Evolutionary conservation across 2,888 invertebrate genomes (phyloP).

Genomic region (Brassicogethes aeneus): DNA sequence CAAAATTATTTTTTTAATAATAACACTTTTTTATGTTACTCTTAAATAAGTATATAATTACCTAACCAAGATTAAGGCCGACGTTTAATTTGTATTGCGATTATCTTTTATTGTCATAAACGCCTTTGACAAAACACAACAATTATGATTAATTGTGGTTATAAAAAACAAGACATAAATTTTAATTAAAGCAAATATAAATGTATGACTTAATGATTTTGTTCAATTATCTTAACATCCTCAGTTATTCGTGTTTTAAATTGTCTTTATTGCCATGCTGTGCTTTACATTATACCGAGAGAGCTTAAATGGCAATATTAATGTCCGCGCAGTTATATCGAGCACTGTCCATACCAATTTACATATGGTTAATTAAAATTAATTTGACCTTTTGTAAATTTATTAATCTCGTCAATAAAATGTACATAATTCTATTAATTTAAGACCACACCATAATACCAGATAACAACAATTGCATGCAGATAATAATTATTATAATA

Average conservation of each 20-base stretch:
- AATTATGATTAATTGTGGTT: neutral
- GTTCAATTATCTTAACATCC: neutral
- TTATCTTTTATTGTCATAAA: too few species aligned
- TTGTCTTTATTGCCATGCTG: neutral
- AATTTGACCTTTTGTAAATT: constrained; percentile 1
- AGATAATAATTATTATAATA: too few species aligned
- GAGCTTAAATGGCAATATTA: neutral
- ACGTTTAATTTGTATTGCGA: too few species aligned
- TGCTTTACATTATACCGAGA: neutral
- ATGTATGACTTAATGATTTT: neutral
- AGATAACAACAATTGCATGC: too few species aligned
- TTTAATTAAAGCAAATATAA: neutral
- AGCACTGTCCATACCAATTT: neutral
- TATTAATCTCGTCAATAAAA: too few species aligned
- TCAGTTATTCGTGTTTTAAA: neutral
- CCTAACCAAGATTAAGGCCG: too few species aligned
- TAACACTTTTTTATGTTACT: too few species aligned
- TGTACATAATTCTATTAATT: too few species aligned
- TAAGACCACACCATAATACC: too few species aligned
- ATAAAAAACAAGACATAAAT: constrained; percentile 1
- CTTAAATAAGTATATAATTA: too few species aligned
- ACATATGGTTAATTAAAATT: neutral
- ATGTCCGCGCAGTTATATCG: neutral
- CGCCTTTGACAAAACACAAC: neutral
- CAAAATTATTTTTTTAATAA: too few species aligned